phyloP scores from a whole-genome alignment of 2,888 invertebrate genomes.

The Elaeidobius kamerunicus region DNA sequence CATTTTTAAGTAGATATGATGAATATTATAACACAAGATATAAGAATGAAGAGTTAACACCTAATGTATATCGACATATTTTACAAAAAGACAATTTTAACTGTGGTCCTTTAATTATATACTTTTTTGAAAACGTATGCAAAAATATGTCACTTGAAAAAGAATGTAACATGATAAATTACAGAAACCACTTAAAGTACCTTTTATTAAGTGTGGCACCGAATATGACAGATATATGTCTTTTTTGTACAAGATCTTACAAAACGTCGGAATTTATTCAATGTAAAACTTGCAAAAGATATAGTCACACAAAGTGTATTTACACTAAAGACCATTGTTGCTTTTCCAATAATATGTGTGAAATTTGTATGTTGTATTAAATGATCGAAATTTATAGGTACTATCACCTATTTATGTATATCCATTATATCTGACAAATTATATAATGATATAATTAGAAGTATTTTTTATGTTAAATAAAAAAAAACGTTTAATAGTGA shows the following conservation, averaged over 20 bases:
- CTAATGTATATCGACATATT: background rate
- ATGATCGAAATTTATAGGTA: too few relatives aligned
- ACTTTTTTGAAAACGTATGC: background rate
- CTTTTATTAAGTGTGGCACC: background rate
- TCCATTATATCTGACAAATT: too few relatives aligned
- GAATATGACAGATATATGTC: background rate
- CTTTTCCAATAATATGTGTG: background rate
- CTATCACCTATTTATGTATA: too few relatives aligned
- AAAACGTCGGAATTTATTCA: background rate
- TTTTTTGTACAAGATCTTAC: background rate
- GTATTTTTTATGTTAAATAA: too few relatives aligned
- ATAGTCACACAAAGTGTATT: background rate
- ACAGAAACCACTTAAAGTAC: background rate
- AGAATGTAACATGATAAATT: background rate
- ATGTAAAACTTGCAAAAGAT: background rate
- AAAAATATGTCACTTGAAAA: background rate
- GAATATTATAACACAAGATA: background rate
- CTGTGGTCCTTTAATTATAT: background rate
- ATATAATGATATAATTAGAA: too few relatives aligned
- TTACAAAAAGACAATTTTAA: background rate
- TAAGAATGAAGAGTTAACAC: background rate
- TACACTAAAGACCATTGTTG: background rate
- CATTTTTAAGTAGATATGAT: background rate
- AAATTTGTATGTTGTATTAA: conserved; percentile 5
- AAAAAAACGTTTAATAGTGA: too few relatives aligned